Conservation (phyloP, 2,113 vertebrate species). For the Brachypteracias leptosomus region DNA sequence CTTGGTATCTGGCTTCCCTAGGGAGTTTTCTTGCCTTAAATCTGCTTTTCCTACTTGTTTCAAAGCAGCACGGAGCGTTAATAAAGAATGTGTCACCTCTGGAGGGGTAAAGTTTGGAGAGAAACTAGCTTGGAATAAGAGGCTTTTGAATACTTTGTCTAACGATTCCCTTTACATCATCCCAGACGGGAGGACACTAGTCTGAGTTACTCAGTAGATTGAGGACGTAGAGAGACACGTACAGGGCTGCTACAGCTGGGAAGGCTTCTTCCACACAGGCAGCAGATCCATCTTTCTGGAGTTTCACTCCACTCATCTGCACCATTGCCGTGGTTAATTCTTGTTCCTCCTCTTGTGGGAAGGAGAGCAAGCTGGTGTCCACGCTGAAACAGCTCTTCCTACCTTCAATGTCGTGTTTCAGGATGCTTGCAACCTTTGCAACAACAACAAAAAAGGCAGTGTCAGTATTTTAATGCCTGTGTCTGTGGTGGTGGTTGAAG, state of each 20-base stretch:
- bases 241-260: constrained; percentile 32
- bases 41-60: neutral
- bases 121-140: fast-evolving
- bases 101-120: neutral
- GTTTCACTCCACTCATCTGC: constrained; percentile 48
- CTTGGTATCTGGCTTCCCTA: neutral
- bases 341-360: constrained; percentile 1
- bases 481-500: fast-evolving
- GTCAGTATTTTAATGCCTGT: neutral
- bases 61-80: neutral
- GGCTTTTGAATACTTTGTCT: neutral
- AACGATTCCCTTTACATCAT: neutral
- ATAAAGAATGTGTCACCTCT: neutral
- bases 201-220: neutral
- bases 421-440: constrained; percentile 40
- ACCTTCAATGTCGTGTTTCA: neutral
- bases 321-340: constrained; percentile 45
- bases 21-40: neutral
- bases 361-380: neutral
- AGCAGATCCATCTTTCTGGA: constrained; percentile 7
- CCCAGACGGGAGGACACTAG: neutral
- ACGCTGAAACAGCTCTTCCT: neutral
- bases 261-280: neutral
- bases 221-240: neutral
- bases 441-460: neutral